phyloP scores from a whole-genome alignment of 2,113 vertebrate genomes.

The Pristiophorus japonicus region DNA sequence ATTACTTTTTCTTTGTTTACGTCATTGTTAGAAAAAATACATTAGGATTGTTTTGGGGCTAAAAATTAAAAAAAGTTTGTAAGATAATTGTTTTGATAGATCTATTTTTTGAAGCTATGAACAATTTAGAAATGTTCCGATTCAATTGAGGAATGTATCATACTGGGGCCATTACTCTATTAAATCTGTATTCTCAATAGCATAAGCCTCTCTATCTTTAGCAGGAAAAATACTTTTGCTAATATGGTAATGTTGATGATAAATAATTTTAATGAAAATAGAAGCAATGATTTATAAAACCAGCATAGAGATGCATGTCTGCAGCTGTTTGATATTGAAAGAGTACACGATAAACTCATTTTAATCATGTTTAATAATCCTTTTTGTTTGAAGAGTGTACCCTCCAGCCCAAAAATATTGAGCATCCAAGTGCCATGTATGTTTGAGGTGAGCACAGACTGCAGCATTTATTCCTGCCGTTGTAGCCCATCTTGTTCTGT shows the following conservation, averaged over 20 bases:
- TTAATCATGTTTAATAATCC: not conserved
- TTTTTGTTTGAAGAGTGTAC: not conserved
- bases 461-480: slow-evolving; percentile 25
- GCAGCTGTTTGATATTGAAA: not conserved
- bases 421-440: not conserved
- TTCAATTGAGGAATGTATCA: not conserved
- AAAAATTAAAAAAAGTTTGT: not conserved
- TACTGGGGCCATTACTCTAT: not conserved
- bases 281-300: not conserved
- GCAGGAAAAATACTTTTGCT: slow-evolving; percentile 14
- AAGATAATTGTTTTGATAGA: not conserved
- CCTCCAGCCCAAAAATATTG: not conserved
- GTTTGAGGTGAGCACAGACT: slow-evolving; percentile 9
- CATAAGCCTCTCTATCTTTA: not conserved
- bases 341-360: not conserved
- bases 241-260: not conserved
- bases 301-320: not conserved
- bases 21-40: slow-evolving; percentile 4
- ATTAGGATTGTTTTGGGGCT: not conserved
- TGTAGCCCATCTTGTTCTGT: slow-evolving; percentile 28
- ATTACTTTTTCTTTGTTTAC: not conserved
- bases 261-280: slow-evolving; percentile 5
- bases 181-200: not conserved
- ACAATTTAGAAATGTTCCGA: not conserved
- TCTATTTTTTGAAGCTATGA: slow-evolving; percentile 10